phyloP scores from a whole-genome alignment of 2,113 vertebrate genomes.

The Siniperca chuatsi region DNA sequence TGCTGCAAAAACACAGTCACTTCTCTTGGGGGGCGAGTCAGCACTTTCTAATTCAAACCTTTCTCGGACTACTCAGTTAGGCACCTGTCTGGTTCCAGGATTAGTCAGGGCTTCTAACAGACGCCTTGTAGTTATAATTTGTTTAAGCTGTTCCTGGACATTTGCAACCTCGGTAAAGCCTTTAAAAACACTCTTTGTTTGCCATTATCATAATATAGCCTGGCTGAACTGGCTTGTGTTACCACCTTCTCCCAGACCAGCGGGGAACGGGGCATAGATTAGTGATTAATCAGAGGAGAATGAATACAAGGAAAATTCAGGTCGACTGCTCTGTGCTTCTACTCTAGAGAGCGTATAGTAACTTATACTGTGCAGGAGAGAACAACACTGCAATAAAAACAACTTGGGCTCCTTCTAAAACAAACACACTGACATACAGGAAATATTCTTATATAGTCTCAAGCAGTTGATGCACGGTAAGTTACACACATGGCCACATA shows the following conservation, averaged over 20 bases:
- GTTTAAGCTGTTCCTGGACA: slow-evolving; percentile 18
- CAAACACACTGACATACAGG: neutral
- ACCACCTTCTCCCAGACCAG: neutral
- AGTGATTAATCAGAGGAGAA: slow-evolving; percentile 3
- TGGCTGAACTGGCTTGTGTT: slow-evolving; percentile 4
- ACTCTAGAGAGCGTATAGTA: neutral
- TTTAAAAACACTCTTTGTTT: neutral
- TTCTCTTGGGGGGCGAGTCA: neutral
- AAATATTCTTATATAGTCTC: neutral
- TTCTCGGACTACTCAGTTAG: neutral
- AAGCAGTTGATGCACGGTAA: slow-evolving; percentile 12
- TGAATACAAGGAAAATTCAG: neutral
- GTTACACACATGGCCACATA: neutral
- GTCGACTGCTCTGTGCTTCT: neutral
- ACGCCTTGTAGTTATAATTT: neutral
- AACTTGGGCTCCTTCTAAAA: neutral
- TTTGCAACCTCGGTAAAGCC: neutral
- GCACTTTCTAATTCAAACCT: slow-evolving; percentile 3
- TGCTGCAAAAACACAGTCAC: slow-evolving; percentile 16
- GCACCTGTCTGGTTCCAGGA: slow-evolving; percentile 34
- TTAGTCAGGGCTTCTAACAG: slow-evolving; percentile 20
- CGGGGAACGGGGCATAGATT: neutral
- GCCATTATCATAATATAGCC: neutral
- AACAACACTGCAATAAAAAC: neutral
- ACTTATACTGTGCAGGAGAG: neutral